These are phyloP conservation scores for Melinopterus prodromus DNA, from an alignment of 2,888 invertebrate genomes.

Conservation along the genomic window DNA sequence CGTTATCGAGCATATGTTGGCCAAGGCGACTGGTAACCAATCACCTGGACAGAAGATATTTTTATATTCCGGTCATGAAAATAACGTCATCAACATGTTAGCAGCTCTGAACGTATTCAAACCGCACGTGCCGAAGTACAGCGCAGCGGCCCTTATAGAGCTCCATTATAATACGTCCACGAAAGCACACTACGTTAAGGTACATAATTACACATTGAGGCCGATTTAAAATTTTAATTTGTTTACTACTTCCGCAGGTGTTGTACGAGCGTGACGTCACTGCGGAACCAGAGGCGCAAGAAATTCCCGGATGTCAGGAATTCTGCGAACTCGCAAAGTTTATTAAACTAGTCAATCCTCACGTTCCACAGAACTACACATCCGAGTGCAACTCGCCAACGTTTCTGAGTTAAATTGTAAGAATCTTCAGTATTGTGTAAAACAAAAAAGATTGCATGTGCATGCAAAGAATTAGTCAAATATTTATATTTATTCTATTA, in stretches of 20 bases:
- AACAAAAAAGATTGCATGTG: neutral
- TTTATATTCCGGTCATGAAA: conserved; percentile 66
- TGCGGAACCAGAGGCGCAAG: conserved; percentile 47
- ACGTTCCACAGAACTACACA: conserved; percentile 55
- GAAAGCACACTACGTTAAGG: conserved; percentile 53
- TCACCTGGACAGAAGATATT: conserved; percentile 56
- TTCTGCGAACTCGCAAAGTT: conserved; percentile 54
- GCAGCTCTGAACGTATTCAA: conserved; percentile 61
- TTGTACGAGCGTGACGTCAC: conserved; percentile 50
- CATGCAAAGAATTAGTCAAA: neutral
- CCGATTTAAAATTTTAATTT: neutral
- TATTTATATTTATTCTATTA: neutral
- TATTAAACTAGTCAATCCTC: conserved; percentile 48
- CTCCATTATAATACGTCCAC: conserved; percentile 48
- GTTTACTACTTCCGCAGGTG: conserved; percentile 45
- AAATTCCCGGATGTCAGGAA: conserved; percentile 51
- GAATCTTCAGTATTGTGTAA: neutral
- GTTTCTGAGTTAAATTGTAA: conserved; percentile 42
- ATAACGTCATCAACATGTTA: conserved; percentile 64
- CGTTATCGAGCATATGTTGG: conserved; percentile 51
- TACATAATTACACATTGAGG: conserved; percentile 38
- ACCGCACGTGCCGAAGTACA: conserved; percentile 57
- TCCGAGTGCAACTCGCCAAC: conserved; percentile 52
- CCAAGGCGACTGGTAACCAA: conserved; percentile 44
- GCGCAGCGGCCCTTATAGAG: conserved; percentile 54